Evolutionary conservation across 2,797 vertebrate species (phyloP).

Genomic region (Platalea minor): DNA sequence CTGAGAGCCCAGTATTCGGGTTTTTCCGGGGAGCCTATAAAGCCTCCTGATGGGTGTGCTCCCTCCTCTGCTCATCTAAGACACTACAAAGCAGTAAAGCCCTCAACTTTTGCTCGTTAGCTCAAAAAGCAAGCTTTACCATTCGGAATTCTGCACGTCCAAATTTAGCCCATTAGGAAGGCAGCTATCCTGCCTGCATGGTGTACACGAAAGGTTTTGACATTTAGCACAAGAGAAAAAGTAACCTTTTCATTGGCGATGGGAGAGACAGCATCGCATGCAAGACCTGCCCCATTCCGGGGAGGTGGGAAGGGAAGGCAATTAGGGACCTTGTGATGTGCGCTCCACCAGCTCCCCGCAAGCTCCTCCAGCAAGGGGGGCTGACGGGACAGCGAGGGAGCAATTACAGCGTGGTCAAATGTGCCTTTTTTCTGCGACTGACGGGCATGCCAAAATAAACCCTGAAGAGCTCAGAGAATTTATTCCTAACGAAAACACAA

Average conservation of each 20-base stretch:
- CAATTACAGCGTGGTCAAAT: background rate
- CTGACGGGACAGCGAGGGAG: background rate
- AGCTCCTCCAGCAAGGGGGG: background rate
- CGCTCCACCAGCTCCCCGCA: background rate
- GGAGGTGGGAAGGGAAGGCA: background rate
- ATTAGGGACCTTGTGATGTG: background rate
- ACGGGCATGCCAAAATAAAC: background rate
- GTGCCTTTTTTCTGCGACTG: too few relatives aligned
- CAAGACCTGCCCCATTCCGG: fast-evolving
- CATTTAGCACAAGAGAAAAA: background rate
- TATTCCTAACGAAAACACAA: background rate
- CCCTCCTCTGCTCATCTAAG: background rate
- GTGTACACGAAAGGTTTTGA: background rate
- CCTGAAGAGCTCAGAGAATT: background rate
- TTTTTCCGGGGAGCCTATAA: background rate
- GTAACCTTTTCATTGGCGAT: background rate
- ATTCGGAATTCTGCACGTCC: background rate
- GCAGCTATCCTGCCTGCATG: background rate
- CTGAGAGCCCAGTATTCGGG: background rate
- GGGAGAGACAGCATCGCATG: fast-evolving
- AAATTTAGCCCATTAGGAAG: background rate
- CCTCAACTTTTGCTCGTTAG: background rate
- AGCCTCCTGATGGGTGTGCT: background rate
- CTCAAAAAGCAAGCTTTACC: background rate
- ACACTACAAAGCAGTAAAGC: background rate